phyloP scores from a whole-genome alignment of 2,888 invertebrate species.

The Hypomecis punctinalis region DNA sequence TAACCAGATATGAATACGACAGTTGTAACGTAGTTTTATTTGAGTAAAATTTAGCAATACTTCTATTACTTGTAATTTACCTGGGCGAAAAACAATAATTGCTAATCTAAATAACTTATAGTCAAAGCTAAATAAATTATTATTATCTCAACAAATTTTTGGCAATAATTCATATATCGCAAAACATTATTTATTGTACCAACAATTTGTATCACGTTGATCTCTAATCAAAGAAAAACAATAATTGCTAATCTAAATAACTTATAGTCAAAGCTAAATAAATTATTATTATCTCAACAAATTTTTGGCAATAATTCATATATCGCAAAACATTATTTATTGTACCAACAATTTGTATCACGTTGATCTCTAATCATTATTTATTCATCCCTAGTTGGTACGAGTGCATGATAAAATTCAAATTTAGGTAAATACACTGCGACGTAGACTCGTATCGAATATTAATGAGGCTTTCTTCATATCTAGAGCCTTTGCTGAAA shows the following conservation, averaged over 20 bases:
- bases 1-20: too few species aligned
- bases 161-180: background rate
- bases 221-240: constrained; percentile 7
- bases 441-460: constrained; percentile 36
- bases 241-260: too few species aligned
- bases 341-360: constrained; percentile 3
- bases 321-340: background rate
- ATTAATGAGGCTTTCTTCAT: constrained; percentile 34
- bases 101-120: too few species aligned
- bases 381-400: constrained; percentile 19
- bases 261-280: too few species aligned
- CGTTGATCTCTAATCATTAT: constrained; percentile 10
- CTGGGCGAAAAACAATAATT: too few species aligned
- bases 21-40: too few species aligned
- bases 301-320: background rate
- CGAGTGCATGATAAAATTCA: constrained; percentile 33
- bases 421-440: constrained; percentile 32
- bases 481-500: constrained; percentile 24
- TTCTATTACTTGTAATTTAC: too few species aligned
- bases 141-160: too few species aligned
- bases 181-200: background rate
- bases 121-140: too few species aligned
- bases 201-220: constrained; percentile 5
- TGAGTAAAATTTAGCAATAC: too few species aligned
- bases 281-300: too few species aligned